A percentile compares a stretch with the other conserved stretches of the same genome.
Conservation (phyloP, 2,797 vertebrate species). For the Tokudaia muenninki region DNA sequence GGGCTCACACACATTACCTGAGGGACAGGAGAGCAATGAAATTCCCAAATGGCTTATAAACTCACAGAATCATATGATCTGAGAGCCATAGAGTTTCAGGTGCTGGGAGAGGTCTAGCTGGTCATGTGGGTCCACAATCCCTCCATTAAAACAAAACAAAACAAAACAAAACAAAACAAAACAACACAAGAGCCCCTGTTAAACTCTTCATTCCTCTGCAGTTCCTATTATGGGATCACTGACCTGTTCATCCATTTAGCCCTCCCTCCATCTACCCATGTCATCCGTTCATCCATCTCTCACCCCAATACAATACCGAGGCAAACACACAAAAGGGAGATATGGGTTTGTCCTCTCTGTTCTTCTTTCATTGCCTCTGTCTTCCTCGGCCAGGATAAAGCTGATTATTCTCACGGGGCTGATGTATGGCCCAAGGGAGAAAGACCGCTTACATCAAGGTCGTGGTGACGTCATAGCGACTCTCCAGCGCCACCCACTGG, state of each 20-base stretch:
- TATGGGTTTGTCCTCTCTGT: not conserved
- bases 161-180: too few relatives aligned
- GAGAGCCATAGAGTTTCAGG: not conserved
- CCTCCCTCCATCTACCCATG: accelerated
- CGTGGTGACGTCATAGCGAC: not conserved
- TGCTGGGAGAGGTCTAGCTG: not conserved
- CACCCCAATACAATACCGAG: not conserved
- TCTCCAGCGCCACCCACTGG: not conserved
- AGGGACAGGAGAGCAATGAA: not conserved
- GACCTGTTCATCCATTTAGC: not conserved
- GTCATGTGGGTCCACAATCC: not conserved
- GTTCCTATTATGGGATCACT: not conserved
- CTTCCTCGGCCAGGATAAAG: not conserved
- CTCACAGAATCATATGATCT: not conserved
- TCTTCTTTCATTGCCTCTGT: not conserved
- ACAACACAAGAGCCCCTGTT: not conserved
- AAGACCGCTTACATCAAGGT: not conserved
- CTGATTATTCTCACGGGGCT: accelerated
- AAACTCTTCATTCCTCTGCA: not conserved
- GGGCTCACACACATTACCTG: not conserved
- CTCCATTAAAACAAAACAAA: constrained; percentile 38
- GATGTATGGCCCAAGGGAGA: accelerated
- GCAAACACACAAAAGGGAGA: too few relatives aligned
- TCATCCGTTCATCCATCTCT: too few relatives aligned
- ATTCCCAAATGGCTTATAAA: not conserved